Conservation (phyloP, 2,113 vertebrate genomes). For the Semnornis frantzii region DNA sequence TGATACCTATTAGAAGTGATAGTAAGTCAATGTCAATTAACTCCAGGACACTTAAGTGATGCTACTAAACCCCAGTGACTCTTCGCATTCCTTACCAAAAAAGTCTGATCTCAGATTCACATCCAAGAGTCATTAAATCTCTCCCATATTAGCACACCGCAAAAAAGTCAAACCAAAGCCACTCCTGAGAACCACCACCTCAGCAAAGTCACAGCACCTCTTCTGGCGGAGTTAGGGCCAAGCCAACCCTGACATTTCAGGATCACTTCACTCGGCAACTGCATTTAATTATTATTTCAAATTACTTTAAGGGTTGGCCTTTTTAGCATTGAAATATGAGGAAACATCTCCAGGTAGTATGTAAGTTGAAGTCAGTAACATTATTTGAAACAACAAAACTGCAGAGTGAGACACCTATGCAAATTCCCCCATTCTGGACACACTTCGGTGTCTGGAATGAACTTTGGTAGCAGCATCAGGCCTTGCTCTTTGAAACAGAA, state of each 20-base stretch:
- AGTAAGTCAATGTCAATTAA: background rate
- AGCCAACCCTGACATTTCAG: background rate
- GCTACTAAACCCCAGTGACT: background rate
- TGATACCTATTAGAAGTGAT: background rate
- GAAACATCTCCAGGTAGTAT: background rate
- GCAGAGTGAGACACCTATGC: background rate
- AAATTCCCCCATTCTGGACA: background rate
- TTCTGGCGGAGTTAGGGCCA: background rate
- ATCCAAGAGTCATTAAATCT: background rate
- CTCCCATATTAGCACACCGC: background rate
- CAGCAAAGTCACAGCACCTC: background rate
- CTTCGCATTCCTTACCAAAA: background rate
- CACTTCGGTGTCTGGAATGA: background rate
- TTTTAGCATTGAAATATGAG: background rate
- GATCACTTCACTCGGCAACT: background rate
- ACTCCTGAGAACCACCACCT: background rate
- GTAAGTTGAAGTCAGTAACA: background rate
- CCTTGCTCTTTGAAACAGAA: background rate
- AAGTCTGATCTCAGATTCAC: background rate
- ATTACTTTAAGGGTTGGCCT: background rate
- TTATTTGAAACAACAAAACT: background rate
- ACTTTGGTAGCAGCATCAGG: background rate
- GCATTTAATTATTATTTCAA: background rate
- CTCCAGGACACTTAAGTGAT: background rate
- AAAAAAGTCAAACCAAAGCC: background rate